Base-by-base conservation (phyloP, 2,888 invertebrate genomes). In the Scelioninae gen. 1 region DNA sequence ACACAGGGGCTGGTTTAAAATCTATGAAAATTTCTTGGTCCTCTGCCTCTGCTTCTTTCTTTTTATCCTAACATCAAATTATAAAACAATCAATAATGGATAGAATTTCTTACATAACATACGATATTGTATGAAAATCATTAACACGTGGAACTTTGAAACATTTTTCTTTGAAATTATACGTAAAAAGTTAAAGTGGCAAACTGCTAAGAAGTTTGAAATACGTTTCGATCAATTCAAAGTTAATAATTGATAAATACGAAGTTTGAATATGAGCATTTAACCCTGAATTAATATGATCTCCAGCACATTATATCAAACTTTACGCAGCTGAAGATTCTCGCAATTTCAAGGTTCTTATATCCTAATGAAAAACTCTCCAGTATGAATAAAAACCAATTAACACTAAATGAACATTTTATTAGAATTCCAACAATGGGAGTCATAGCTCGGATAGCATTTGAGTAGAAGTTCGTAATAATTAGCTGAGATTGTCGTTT, bases 11-110 rank as follows among this genome's bases (percentile, higher is more conserved):
- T 6, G 97, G 97, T 92, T 97, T 97, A 91, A 97, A 97, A 90
- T 97, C 96, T 85, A 97, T 97, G 83, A 97, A 95, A 74, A 97
- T 97, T 93, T 97, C 97, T 87, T 95, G 95, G 90, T 96, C 95
- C 88, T 95, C 95, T 86, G 95, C 94, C 84, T 94, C 93, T 90
- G 94, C 93, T 56, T 87, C 87, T 43, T 83, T 88, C 66, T 84
- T 86, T 31, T 84, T 85, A 68, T 78, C 84, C 78, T 85, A 71
- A 8, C 55, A 65, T 23, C 55, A 47, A 49, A 13, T 6, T 10
- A 11, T 11, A 40, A 40, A 40, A 11, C 6, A 34, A 34, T 10
- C 10, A 16, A 43, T 40, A 66, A n/a, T 47, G 15, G 9, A 23
- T 31, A 58, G n/a, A n/a, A n/a, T n/a, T 34, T 40, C 16, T 65